Conservation (phyloP, 2,888 invertebrate species). For the Beris chalybata region DNA sequence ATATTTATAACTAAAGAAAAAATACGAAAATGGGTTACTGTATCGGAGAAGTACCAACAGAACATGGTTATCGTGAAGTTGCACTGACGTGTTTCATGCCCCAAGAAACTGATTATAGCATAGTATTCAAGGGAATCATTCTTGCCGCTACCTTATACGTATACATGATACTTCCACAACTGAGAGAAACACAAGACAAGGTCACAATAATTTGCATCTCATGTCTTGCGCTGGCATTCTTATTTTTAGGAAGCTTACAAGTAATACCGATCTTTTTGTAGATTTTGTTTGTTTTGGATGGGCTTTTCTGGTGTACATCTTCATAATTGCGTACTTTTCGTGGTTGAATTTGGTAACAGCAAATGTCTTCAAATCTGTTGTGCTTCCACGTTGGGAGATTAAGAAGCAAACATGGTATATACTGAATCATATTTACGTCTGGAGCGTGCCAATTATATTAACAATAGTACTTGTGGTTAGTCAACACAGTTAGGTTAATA, state of each 20-base stretch:
- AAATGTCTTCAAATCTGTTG: slow-evolving; percentile 66
- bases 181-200: slow-evolving; percentile 59
- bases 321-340: slow-evolving; percentile 70
- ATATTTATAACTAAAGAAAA: no score
- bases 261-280: background rate
- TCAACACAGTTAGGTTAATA: slow-evolving; percentile 47
- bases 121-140: slow-evolving; percentile 49
- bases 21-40: no score
- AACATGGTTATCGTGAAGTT: slow-evolving; percentile 12
- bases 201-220: slow-evolving; percentile 36
- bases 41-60: slow-evolving; percentile 12
- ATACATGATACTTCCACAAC: slow-evolving; percentile 63
- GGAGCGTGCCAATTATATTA: slow-evolving; percentile 56
- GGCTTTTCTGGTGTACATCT: slow-evolving; percentile 63
- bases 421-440: slow-evolving; percentile 57
- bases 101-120: slow-evolving; percentile 44
- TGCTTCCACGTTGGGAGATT: slow-evolving; percentile 53
- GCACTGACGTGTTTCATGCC: slow-evolving; percentile 37
- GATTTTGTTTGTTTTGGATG: background rate
- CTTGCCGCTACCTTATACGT: slow-evolving; percentile 63
- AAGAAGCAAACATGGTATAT: slow-evolving; percentile 43
- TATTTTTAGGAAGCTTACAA: slow-evolving; percentile 35
- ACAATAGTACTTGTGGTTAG: slow-evolving; percentile 51
- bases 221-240: slow-evolving; percentile 33
- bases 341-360: slow-evolving; percentile 72